Conservation (phyloP, 2,888 invertebrate species). For the Drosophila formosana region DNA sequence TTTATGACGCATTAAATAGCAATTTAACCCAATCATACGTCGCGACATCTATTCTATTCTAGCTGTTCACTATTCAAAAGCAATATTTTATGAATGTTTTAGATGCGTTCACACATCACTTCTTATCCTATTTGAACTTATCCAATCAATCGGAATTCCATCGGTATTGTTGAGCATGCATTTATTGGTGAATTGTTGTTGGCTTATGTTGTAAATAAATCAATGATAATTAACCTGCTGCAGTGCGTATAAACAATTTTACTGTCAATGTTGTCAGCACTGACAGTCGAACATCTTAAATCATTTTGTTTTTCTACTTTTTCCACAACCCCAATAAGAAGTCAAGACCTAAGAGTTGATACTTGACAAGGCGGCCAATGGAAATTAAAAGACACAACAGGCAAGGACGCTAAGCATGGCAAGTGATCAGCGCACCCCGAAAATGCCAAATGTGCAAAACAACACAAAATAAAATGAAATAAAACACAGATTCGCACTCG, state of each 20-base stretch:
- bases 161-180: slow-evolving; percentile 6
- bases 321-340: slow-evolving; percentile 1
- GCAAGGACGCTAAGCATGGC: slow-evolving; percentile 70
- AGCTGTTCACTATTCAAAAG: slow-evolving; percentile 33
- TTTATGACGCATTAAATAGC: slow-evolving; percentile 56
- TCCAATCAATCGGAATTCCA: background rate
- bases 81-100: background rate
- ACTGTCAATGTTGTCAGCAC: slow-evolving; percentile 77
- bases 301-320: slow-evolving; percentile 63
- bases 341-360: slow-evolving; percentile 22
- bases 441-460: slow-evolving; percentile 76
- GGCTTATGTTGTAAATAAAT: slow-evolving; percentile 72
- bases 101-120: background rate
- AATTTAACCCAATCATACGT: slow-evolving; percentile 59
- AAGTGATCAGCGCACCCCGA: slow-evolving; percentile 74
- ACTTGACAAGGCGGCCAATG: slow-evolving; percentile 43
- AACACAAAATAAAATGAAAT: slow-evolving; percentile 74
- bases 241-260: slow-evolving; percentile 79
- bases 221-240: slow-evolving; percentile 77
- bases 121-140: background rate
- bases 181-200: slow-evolving; percentile 16
- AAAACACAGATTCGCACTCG: slow-evolving; percentile 78
- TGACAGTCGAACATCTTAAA: slow-evolving; percentile 81
- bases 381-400: slow-evolving; percentile 76
- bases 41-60: slow-evolving; percentile 20